Evolutionary conservation across 2,888 invertebrate species (phyloP), one percentile per base, ranked within the genome.

Genomic region (Phragmatobia fuliginosa): DNA sequence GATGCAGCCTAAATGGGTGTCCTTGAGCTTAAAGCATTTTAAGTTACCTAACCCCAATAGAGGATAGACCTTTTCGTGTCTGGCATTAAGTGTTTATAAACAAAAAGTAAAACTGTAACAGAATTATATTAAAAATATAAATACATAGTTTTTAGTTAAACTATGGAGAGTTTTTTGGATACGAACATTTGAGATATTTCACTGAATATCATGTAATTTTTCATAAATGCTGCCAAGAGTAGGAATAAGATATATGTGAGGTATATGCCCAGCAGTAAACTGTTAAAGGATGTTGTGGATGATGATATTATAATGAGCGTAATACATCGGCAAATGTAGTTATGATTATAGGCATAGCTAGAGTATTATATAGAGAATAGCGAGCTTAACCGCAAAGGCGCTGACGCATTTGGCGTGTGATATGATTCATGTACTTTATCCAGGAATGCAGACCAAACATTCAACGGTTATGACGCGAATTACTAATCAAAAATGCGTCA

Each of bases 1-100:
- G 58, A 58, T 28, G 31, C 21, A 58, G 58, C 31, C n/a, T n/a
- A 60, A 10, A 21, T 21, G 38, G 3, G 31, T 10, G 58, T n/a
- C 66, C 66, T 66, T 66, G 66, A 38, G 38, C 1, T 52, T 36
- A 59, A 32, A 58, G 49, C 31, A 25, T 33, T 63, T 16, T 52
- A 61, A 16, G 28, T 38, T 28, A 49, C n/a, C 21, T 21, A 49
- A 45, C 6, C 41, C 41, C 41, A 28, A 62, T n/a, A 14, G 32
- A 32, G 2, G 4, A 28, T 33, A 49, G 52, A 18, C 18, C 5
- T 2, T 41, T 41, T 41, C 41, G 25, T 52, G 25, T 52, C 3
- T 56, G 14, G 7, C 2, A 28, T 56, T 28, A 16, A 28, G 16
- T 16, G 4, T 16, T 56, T 49, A n/a, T 49, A 49, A 49, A 21